These are phyloP conservation scores for Zaprionus tsacasi DNA, from an alignment of 1,140 invertebrate species.

Conservation along the genomic window DNA sequence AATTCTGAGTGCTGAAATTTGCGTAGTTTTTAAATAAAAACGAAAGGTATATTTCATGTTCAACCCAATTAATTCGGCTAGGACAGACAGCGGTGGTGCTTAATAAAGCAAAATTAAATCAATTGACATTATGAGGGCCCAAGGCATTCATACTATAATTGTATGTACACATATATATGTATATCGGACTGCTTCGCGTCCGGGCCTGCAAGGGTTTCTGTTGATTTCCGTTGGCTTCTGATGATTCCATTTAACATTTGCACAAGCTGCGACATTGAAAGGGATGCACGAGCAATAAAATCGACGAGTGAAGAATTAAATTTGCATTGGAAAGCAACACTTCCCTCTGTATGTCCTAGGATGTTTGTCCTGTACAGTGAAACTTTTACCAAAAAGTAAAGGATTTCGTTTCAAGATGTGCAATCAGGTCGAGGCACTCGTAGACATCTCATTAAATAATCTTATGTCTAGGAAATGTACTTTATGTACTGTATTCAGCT, in stretches of 20 bases:
- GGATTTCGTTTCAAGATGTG: too few relatives aligned
- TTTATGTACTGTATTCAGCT: background rate
- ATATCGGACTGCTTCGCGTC: background rate
- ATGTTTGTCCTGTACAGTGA: background rate
- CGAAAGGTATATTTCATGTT: constrained; percentile 36
- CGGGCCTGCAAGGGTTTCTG: constrained; percentile 1
- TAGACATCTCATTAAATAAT: too few relatives aligned
- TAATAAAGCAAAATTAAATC: constrained; percentile 38
- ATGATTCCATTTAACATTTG: constrained; percentile 43
- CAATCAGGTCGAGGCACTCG: too few relatives aligned
- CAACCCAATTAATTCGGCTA: constrained; percentile 1
- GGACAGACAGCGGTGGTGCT: background rate
- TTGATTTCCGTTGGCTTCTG: constrained; percentile 29
- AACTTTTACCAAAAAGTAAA: too few relatives aligned
- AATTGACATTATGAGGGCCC: constrained; percentile 36
- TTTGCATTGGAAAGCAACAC: constrained; percentile 27
- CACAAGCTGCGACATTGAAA: constrained; percentile 21
- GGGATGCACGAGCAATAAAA: constrained; percentile 30
- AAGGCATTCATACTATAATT: background rate
- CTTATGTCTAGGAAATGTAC: too few relatives aligned
- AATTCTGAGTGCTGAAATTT: background rate
- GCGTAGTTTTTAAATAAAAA: constrained; percentile 37
- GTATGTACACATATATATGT: background rate
- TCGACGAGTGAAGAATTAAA: constrained; percentile 31
- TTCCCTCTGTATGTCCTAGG: background rate